Percentiles rank a stretch among this genome's conserved stretches.
These are phyloP conservation scores for Ptyas mucosa DNA, from an alignment of 2,113 vertebrate genomes.

Conservation along the genomic window DNA sequence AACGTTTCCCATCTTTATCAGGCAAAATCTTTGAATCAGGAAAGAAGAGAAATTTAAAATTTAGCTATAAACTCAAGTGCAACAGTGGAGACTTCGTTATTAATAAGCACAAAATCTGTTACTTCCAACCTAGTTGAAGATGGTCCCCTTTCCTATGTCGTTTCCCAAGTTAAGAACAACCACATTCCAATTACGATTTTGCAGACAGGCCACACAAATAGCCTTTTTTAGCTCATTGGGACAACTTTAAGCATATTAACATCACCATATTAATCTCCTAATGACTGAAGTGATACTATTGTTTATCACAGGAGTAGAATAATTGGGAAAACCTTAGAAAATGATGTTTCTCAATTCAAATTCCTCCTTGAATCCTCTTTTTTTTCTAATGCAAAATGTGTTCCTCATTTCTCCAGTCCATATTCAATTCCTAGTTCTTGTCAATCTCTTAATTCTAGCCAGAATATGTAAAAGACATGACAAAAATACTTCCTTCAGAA, in stretches of 20 bases:
- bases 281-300: background rate
- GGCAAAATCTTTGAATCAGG: slow-evolving; percentile 77
- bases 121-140: background rate
- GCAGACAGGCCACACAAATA: no score
- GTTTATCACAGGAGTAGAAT: background rate
- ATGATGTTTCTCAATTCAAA: background rate
- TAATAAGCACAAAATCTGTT: background rate
- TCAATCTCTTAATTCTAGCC: background rate
- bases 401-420: background rate
- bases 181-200: background rate
- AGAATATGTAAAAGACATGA: background rate
- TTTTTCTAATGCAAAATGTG: background rate
- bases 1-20: slow-evolving; percentile 90
- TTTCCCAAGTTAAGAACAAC: background rate
- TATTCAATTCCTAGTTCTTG: background rate
- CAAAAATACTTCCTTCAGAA: background rate
- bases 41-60: background rate
- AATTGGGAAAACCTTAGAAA: background rate
- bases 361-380: background rate
- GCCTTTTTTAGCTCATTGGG: background rate
- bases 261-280: background rate
- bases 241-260: background rate
- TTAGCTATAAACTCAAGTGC: background rate
- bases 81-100: background rate
- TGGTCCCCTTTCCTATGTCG: background rate